Conservation (phyloP, 2,797 vertebrate genomes). For the Lates japonicus region DNA sequence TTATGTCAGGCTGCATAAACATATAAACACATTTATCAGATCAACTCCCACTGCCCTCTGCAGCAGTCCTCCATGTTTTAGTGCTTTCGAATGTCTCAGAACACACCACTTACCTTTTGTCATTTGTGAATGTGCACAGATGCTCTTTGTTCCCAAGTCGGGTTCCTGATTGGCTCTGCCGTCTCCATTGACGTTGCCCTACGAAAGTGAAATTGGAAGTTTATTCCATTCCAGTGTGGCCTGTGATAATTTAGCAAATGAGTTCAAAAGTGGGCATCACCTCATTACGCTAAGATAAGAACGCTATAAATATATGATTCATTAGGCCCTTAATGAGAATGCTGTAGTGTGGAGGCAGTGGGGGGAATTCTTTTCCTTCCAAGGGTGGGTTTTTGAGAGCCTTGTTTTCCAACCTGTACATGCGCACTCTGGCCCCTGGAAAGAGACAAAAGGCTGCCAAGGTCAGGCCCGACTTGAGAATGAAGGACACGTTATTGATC, state of each 20-base stretch:
- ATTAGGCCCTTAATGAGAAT: conserved; percentile 84
- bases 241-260: conserved; percentile 76
- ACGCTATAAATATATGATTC: conserved; percentile 84
- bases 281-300: conserved; percentile 83
- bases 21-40: conserved; percentile 72
- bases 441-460: conserved; percentile 90
- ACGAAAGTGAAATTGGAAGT: conserved; percentile 63
- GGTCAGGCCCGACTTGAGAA: conserved; percentile 87
- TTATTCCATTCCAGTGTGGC: conserved; percentile 67
- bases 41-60: conserved; percentile 65
- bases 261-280: conserved; percentile 78
- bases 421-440: conserved; percentile 87
- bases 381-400: conserved; percentile 74
- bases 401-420: conserved; percentile 84
- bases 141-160: conserved; percentile 37
- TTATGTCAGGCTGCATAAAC: conserved; percentile 66
- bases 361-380: conserved; percentile 71
- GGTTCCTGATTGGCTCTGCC: conserved; percentile 16
- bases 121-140: conserved; percentile 31
- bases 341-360: conserved; percentile 64
- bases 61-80: conserved; percentile 55
- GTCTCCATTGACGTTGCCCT: conserved; percentile 15
- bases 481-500: conserved; percentile 91
- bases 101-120: conserved; percentile 37
- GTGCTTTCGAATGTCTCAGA: conserved; percentile 45